These are phyloP conservation scores for Hemicordylus capensis DNA, from an alignment of 2,113 vertebrate genomes.

Conservation along the genomic window DNA sequence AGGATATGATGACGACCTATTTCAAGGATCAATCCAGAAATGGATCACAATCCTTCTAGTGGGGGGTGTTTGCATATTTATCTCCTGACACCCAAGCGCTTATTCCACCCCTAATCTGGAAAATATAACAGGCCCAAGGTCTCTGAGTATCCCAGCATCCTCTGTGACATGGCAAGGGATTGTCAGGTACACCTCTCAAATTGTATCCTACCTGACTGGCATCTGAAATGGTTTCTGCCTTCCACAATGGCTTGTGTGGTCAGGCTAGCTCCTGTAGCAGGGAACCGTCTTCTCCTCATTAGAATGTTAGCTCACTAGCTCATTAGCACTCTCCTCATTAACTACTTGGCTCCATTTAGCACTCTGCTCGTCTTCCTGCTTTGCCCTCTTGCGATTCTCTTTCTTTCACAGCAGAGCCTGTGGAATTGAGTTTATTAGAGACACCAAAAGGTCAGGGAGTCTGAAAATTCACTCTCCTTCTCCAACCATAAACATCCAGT, in stretches of 20 bases:
- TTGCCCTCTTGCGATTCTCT: background rate
- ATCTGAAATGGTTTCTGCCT: background rate
- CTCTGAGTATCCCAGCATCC: background rate
- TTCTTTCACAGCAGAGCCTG: background rate
- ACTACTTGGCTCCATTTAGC: slow-evolving; percentile 66
- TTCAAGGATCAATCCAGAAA: too few relatives aligned
- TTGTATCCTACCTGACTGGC: background rate
- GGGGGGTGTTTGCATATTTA: too few relatives aligned
- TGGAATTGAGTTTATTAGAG: background rate
- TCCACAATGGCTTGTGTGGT: background rate
- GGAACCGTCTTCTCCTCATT: slow-evolving; percentile 69
- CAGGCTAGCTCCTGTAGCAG: background rate
- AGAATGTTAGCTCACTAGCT: slow-evolving; percentile 69
- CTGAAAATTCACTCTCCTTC: background rate
- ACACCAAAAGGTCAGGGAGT: background rate
- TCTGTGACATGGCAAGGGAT: too few relatives aligned
- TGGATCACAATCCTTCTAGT: too few relatives aligned
- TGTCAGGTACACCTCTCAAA: background rate
- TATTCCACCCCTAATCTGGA: background rate
- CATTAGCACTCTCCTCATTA: slow-evolving; percentile 70
- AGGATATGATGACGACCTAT: too few relatives aligned
- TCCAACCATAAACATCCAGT: background rate
- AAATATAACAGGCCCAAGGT: background rate
- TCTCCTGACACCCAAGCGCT: too few relatives aligned
- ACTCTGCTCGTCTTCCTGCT: slow-evolving; percentile 54